These are phyloP conservation scores for Tetrapedia diversipes DNA, from an alignment of 2,888 invertebrate species.

Conservation along the genomic window DNA sequence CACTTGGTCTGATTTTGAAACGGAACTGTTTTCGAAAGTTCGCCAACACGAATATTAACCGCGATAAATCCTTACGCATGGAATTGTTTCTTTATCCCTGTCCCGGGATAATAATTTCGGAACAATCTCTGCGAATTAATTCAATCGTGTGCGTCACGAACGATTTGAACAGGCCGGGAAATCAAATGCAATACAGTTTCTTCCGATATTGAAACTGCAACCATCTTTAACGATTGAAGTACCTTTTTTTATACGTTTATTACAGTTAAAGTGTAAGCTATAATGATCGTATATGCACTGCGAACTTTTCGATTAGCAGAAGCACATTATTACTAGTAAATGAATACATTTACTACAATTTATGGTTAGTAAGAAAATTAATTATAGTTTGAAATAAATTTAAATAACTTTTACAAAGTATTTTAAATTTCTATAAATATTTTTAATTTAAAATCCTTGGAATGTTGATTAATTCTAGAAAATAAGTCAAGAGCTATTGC, in stretches of 20 bases:
- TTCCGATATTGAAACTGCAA: neutral
- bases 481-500: neutral
- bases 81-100: neutral
- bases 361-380: too few species aligned
- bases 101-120: neutral
- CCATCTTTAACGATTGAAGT: neutral
- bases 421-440: too few species aligned
- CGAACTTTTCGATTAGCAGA: too few species aligned
- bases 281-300: neutral
- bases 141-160: neutral
- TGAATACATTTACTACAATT: neutral
- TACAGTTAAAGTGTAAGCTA: neutral
- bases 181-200: neutral
- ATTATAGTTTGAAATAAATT: too few species aligned
- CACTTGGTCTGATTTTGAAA: neutral
- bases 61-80: neutral
- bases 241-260: neutral
- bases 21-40: conserved; percentile 10
- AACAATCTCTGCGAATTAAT: too few species aligned
- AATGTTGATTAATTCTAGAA: neutral
- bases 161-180: conserved; percentile 3
- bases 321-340: neutral
- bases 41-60: conserved; percentile 9
- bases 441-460: neutral
- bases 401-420: too few species aligned